Conservation (phyloP, 2,113 vertebrate species). For the Psittacula cyanocephala region DNA sequence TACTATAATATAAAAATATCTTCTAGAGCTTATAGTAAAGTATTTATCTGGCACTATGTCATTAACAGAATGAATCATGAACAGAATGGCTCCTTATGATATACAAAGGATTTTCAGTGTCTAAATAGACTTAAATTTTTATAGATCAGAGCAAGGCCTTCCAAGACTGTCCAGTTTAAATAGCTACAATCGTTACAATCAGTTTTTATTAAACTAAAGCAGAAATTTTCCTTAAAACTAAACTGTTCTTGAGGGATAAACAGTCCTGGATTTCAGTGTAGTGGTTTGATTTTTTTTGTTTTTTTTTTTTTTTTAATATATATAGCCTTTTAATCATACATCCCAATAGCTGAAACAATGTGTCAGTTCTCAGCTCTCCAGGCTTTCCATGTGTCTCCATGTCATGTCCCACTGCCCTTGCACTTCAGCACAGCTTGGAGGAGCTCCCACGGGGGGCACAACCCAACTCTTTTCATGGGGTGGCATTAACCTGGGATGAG, state of each 20-base stretch:
- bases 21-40: not conserved
- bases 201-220: not conserved
- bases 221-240: not conserved
- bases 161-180: not conserved
- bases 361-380: not conserved
- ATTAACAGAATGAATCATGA: not conserved
- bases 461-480: accelerated
- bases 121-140: not conserved
- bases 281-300: accelerated
- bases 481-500: not conserved
- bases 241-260: not conserved
- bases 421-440: not conserved
- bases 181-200: not conserved
- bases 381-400: not conserved
- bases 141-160: not conserved
- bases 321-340: not conserved
- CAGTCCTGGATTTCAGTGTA: not conserved
- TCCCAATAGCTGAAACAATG: not conserved
- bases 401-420: not conserved
- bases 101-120: not conserved
- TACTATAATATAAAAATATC: not conserved
- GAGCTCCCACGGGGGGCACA: not conserved
- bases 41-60: not conserved
- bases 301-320: not conserved
- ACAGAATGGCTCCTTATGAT: not conserved